These are phyloP conservation scores for Willisornis vidua DNA, from an alignment of 2,113 vertebrate species.

Conservation along the genomic window DNA sequence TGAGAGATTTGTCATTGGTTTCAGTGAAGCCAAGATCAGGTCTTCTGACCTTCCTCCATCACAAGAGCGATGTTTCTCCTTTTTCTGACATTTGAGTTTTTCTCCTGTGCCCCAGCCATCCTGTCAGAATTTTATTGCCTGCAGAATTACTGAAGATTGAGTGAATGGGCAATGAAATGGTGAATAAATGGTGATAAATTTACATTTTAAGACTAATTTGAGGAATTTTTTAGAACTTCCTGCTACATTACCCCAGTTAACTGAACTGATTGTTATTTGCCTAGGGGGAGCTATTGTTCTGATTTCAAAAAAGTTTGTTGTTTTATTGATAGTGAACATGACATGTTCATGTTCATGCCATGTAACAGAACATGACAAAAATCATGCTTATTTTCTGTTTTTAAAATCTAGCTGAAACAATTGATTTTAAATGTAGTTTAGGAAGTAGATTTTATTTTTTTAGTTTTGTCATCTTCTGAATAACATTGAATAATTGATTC, in stretches of 20 bases:
- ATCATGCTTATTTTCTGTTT: not conserved
- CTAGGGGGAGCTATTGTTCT: not conserved
- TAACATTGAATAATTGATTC: not conserved
- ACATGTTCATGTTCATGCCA: not conserved
- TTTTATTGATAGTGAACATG: not conserved
- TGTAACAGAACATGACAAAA: not conserved
- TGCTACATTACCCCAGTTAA: not conserved
- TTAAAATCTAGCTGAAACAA: not conserved
- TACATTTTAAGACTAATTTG: not conserved
- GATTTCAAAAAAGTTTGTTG: not conserved
- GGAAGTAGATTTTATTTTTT: not conserved
- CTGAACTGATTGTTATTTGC: not conserved
- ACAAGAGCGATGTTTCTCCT: not conserved
- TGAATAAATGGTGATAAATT: not conserved
- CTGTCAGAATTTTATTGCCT: not conserved
- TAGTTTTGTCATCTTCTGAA: not conserved
- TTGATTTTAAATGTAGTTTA: not conserved
- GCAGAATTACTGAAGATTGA: not conserved
- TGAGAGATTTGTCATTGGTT: not conserved
- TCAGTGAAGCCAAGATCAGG: not conserved
- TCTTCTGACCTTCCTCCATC: not conserved
- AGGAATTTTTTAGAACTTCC: not conserved
- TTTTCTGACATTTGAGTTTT: not conserved
- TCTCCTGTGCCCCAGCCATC: not conserved
- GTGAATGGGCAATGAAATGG: not conserved